Conservation (phyloP, 1,140 invertebrate species). For the Callitettix versicolor region DNA sequence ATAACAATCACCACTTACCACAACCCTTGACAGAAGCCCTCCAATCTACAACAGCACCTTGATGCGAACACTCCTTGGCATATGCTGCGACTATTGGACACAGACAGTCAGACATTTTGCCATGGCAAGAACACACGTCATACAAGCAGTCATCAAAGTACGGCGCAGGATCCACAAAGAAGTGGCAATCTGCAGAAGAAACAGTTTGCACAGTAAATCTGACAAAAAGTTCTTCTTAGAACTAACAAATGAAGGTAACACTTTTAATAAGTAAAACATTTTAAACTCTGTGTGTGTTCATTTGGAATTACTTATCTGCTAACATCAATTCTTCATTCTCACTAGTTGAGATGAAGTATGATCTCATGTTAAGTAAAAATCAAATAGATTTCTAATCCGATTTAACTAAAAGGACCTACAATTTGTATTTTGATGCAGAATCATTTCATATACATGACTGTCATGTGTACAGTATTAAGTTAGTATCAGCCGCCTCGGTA, state of each 20-base stretch:
- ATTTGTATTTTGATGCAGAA: too few species aligned
- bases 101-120: conserved; percentile 46
- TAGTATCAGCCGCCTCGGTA: too few species aligned
- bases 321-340: not conserved
- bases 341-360: not conserved
- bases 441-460: too few species aligned
- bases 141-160: conserved; percentile 74
- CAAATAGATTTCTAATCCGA: too few species aligned
- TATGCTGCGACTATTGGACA: conserved; percentile 73
- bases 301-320: not conserved
- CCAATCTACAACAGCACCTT: conserved; percentile 64
- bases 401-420: too few species aligned
- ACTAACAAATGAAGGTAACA: too few species aligned
- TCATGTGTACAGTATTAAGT: too few species aligned
- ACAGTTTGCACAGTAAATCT: not conserved
- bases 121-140: conserved; percentile 70
- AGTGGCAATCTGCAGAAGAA: conserved; percentile 62
- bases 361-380: not conserved
- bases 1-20: conserved; percentile 34
- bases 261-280: too few species aligned
- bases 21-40: conserved; percentile 64
- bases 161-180: conserved; percentile 61
- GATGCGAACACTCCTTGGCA: conserved; percentile 61
- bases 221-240: too few species aligned
- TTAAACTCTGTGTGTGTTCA: not conserved